These are phyloP conservation scores for Stenolophus ochropezus DNA, from an alignment of 2,888 invertebrate genomes.

Conservation along the genomic window DNA sequence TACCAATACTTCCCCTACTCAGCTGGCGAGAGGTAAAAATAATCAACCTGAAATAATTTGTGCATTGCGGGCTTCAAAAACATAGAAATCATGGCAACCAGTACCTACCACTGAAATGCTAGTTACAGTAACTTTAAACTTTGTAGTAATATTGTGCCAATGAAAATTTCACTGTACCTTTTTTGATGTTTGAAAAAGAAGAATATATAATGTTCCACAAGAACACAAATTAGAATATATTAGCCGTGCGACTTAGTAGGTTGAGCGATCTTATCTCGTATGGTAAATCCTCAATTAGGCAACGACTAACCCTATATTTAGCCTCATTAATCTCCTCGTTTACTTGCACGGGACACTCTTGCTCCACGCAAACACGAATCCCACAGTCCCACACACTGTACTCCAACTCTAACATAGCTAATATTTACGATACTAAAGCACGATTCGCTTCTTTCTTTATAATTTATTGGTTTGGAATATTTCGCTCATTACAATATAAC, in stretches of 20 bases:
- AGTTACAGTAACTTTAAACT: too few species aligned
- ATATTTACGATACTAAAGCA: background rate
- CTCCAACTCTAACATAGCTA: background rate
- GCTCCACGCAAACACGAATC: background rate
- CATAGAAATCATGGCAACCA: too few species aligned
- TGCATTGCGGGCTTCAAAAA: too few species aligned
- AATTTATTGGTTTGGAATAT: background rate
- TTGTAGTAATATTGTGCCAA: too few species aligned
- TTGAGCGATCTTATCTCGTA: slow-evolving; percentile 30
- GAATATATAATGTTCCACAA: background rate
- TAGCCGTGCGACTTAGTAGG: slow-evolving; percentile 23
- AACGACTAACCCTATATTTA: slow-evolving; percentile 41
- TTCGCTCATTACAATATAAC: too few species aligned
- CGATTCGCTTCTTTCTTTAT: background rate
- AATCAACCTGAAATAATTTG: too few species aligned
- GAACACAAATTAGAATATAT: slow-evolving; percentile 23
- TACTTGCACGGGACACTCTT: slow-evolving; percentile 3
- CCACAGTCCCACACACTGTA: background rate
- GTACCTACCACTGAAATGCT: too few species aligned
- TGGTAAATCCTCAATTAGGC: slow-evolving; percentile 43
- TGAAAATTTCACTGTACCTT: too few species aligned
- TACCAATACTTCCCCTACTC: too few species aligned
- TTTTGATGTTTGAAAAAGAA: too few species aligned
- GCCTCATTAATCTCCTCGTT: slow-evolving; percentile 34
- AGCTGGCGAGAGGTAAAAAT: too few species aligned